Evolutionary conservation across 2,797 vertebrate genomes (phyloP), one percentile per base, ranked within the genome.

Genomic region (Oryzias dopingdopingensis): DNA sequence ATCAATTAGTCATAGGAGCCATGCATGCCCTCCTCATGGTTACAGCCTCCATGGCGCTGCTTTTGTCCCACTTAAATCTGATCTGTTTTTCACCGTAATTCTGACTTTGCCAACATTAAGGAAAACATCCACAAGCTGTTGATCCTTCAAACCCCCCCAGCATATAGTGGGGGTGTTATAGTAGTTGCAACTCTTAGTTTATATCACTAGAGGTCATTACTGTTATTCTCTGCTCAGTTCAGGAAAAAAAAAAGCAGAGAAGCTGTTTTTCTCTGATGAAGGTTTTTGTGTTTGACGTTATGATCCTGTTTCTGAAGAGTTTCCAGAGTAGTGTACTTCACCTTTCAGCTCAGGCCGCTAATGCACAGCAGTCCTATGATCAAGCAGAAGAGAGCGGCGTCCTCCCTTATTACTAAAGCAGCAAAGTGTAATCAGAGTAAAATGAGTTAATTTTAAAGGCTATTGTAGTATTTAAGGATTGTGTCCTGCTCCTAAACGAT

Each of bases 1-100:
- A 90, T 89, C 82, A 90, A 86, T 91, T 90, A 88, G 85, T 83
- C 72, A 64, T 72, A 68, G 79, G 80, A 82, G 70, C 76, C 71
- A 76, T 65, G 67, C 76, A 49, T 46, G 65, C 73, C 65, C 59
- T 67, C n/a, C 22, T 57, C 72, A 59, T 80, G 69, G 88, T 86
- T 85, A 78, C 73, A 72, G 58, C 51, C 61, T 51, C 32, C 10
- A 37, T 37, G 32, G 32, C 32, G 10, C 32, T 10, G 32, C 32
- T 37, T 37, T 67, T 71, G 56, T 56, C 75, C 47, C 55, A 2
- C 10, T 49, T 44, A 23, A 15, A 4, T 47, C 4, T 54, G 43
- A n/a, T 42, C 24, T 17, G 26, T 7, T 50, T 43, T 59, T 24
- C 43, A 14, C n/a, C 42, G 40, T 53, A 22, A 17, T 44, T 14